These are phyloP conservation scores for Macropis europaea DNA, from an alignment of 2,888 invertebrate genomes.

Conservation along the genomic window DNA sequence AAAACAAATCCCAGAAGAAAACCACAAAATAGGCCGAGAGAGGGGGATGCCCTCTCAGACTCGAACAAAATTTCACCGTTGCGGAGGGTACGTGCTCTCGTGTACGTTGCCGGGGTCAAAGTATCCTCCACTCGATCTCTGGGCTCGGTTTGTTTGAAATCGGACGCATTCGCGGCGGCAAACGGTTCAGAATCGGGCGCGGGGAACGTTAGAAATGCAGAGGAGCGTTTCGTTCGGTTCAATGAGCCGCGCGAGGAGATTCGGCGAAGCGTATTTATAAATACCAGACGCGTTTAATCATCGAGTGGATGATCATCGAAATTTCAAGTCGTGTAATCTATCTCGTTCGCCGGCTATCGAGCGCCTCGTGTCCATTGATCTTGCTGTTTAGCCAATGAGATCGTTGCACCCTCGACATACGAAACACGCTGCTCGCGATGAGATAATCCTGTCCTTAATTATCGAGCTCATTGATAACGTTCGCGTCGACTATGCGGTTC, in stretches of 20 bases:
- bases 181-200: background rate
- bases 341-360: constrained; percentile 29
- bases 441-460: constrained; percentile 48
- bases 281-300: background rate
- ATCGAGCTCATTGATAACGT: constrained; percentile 33
- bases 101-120: no score
- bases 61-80: no score
- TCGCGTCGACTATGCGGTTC: background rate
- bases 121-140: no score
- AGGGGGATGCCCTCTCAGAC: no score
- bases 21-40: no score
- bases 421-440: constrained; percentile 34
- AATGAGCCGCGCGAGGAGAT: background rate
- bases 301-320: constrained; percentile 13
- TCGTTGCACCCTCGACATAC: constrained; percentile 45
- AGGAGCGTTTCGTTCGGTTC: background rate
- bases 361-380: constrained; percentile 45
- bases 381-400: constrained; percentile 38
- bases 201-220: background rate
- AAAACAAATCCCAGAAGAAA: no score
- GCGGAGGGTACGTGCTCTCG: no score
- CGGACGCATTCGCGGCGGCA: background rate
- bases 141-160: no score
- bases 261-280: constrained; percentile 21
- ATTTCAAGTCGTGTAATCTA: constrained; percentile 21